Conservation (phyloP, 1,140 invertebrate genomes). For the Notospermus geniculatus region DNA sequence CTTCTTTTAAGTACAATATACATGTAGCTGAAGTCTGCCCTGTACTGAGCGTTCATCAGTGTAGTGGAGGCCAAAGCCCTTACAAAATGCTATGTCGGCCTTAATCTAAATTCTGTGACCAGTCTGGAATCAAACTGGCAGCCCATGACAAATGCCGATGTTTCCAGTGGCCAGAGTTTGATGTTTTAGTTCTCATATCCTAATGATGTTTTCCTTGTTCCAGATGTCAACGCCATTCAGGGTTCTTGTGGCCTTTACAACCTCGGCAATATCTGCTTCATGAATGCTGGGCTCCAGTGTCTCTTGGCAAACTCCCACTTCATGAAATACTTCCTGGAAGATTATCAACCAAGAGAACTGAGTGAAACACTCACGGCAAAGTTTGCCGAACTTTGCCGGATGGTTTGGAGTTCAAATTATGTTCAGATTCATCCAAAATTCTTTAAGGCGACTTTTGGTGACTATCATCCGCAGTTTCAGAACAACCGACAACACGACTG, state of each 20-base stretch:
- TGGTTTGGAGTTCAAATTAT: constrained; percentile 66
- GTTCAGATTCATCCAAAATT: constrained; percentile 62
- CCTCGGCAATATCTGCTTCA: constrained; percentile 72
- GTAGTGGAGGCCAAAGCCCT: too few species aligned
- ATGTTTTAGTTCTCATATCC: neutral
- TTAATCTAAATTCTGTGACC: too few species aligned
- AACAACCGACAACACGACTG: constrained; percentile 66
- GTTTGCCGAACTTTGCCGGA: constrained; percentile 63
- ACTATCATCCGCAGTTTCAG: constrained; percentile 67
- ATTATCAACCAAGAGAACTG: constrained; percentile 19
- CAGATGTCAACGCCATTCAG: constrained; percentile 47
- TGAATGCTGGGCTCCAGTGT: constrained; percentile 70
- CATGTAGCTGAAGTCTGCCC: too few species aligned
- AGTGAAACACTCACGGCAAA: constrained; percentile 48
- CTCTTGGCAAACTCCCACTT: constrained; percentile 58
- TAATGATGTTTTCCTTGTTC: too few species aligned
- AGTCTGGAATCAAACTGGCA: too few species aligned
- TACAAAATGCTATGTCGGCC: too few species aligned
- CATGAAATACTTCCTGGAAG: constrained; percentile 59
- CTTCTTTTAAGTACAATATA: too few species aligned
- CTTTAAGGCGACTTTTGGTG: constrained; percentile 65
- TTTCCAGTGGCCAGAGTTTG: too few species aligned
- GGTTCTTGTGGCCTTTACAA: constrained; percentile 68
- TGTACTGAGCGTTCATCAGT: too few species aligned
- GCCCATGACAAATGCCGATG: too few species aligned